Base-by-base conservation (phyloP, 2,888 invertebrate species). In the Cephus sareptanus region DNA sequence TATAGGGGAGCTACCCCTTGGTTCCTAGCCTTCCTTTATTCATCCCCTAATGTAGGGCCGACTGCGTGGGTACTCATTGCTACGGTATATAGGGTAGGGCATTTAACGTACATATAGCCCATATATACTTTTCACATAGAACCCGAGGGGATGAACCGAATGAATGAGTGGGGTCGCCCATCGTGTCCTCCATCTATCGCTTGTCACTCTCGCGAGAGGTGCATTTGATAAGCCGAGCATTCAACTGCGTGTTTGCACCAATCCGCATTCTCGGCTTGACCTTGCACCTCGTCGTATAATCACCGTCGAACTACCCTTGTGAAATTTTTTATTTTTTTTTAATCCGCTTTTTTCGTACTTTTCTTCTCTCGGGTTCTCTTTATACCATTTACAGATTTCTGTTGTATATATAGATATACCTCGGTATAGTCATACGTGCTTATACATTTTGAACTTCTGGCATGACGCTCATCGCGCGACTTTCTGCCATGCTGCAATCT, bases 41-140 rank as follows among this genome's bases (percentile, higher is more conserved):
- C 86, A 87, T 86, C 85, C 88, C 85, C 85, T 84, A 85, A 86
- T 87, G 82, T 83, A 86, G 83, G 84, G 82, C 81, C 85, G 80
- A 82, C 78, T 78, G 79, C 80, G 80, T 82, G 30, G 71, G 80
- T 77, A 79, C 75, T 69, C 74, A 69, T 75, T 23, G 33, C 75
- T 77, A 33, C 75, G 71, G 79, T 83, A 81, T 82, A 82, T 84
- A 82, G 83, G 83, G 79, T 83, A 81, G 81, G 74, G 77, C 75
- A 83, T 82, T 84, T 83, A 84, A 82, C 80, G 79, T 80, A 80
- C 79, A 78, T 81, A 76, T 71, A 71, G 23, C 34, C 15, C 69
- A 77, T 77, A 74, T 75, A 74, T 69, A 69, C 69, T 74, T 78
- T 35, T 34, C 34, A 31, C 34, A 71, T 71, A 71, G 31, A 56